Conservation (phyloP, 1,140 invertebrate species). For the Anadara kagoshimensis region DNA sequence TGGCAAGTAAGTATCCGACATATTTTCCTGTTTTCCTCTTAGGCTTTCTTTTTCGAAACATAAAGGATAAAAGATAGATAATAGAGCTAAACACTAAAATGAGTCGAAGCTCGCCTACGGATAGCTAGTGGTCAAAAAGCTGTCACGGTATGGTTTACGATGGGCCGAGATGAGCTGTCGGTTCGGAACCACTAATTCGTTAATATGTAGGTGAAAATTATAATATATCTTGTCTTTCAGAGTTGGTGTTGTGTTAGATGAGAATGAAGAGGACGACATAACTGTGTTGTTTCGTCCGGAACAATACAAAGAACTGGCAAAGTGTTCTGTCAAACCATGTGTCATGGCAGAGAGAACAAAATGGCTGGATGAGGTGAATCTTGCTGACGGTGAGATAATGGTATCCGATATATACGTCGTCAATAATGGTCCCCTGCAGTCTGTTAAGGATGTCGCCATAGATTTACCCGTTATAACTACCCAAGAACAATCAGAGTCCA, state of each 20-base stretch:
- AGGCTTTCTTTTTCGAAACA: too few relatives aligned
- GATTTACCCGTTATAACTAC: constrained; percentile 28
- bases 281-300: constrained; percentile 35
- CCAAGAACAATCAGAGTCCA: constrained; percentile 1
- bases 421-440: constrained; percentile 25
- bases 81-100: too few relatives aligned
- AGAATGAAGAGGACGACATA: constrained; percentile 22
- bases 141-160: too few relatives aligned
- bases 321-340: constrained; percentile 33
- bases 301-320: constrained; percentile 26
- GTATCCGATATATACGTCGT: constrained; percentile 38
- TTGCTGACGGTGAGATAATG: constrained; percentile 19
- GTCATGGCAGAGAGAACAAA: constrained; percentile 31
- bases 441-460: constrained; percentile 25
- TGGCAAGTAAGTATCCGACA: too few relatives aligned
- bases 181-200: too few relatives aligned
- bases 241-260: constrained; percentile 23
- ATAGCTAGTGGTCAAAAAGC: too few relatives aligned
- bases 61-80: too few relatives aligned
- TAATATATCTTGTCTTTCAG: constrained; percentile 1
- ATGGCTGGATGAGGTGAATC: constrained; percentile 30
- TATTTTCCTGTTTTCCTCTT: too few relatives aligned
- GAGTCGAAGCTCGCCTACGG: too few relatives aligned
- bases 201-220: not conserved
- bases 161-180: too few relatives aligned